Conservation (phyloP, 2,113 vertebrate genomes). For the Catharus fuscescens region DNA sequence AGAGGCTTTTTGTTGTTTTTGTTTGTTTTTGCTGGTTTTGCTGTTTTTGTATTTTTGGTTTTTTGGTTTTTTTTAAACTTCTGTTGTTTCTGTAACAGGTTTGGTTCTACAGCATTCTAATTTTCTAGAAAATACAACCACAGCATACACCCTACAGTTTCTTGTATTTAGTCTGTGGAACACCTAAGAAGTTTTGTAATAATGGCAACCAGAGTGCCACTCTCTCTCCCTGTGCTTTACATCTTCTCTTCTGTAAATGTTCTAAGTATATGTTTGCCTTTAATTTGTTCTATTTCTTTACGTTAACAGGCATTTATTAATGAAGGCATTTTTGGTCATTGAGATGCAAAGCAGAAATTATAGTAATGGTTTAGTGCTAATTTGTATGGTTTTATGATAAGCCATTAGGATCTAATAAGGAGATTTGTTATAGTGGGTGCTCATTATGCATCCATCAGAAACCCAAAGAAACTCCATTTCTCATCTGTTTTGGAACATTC, state of each 20-base stretch:
- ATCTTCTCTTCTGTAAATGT: not conserved
- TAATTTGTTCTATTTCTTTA: not conserved
- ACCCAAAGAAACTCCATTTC: not conserved
- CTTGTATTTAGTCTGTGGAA: not conserved
- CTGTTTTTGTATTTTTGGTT: no score
- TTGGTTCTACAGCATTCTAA: not conserved
- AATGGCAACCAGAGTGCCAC: not conserved
- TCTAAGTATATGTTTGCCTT: not conserved
- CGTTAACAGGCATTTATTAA: not conserved
- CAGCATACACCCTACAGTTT: not conserved
- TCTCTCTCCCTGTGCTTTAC: not conserved
- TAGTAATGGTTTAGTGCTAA: not conserved
- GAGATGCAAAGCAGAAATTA: constrained; percentile 1
- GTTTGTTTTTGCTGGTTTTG: no score
- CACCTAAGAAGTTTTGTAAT: not conserved
- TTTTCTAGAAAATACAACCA: not conserved
- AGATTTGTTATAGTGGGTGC: not conserved
- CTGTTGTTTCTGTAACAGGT: constrained; percentile 1
- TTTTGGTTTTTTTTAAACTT: not conserved
- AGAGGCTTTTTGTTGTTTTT: not conserved
- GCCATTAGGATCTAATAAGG: not conserved
- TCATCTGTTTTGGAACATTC: not conserved
- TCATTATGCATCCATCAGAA: constrained; percentile 1
- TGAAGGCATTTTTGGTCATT: not conserved
- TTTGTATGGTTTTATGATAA: not conserved